Evolutionary conservation across 1,140 invertebrate genomes (phyloP).

Genomic region (Drosophila sp.): DNA sequence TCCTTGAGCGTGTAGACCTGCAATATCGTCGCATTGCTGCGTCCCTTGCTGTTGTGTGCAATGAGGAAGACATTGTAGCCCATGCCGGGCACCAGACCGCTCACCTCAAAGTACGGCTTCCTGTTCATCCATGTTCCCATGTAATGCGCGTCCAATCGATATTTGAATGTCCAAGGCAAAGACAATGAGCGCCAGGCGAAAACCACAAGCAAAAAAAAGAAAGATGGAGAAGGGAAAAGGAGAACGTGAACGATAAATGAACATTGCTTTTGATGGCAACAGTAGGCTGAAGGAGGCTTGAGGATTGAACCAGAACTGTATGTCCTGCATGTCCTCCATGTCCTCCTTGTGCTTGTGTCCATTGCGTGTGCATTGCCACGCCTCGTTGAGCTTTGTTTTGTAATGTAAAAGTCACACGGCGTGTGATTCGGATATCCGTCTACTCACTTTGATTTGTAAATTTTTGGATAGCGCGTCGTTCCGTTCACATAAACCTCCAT

Average conservation of each 20-base stretch:
- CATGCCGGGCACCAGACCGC: constrained; percentile 88
- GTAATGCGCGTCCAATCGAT: constrained; percentile 64
- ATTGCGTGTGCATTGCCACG: constrained; percentile 57
- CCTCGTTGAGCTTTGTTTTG: constrained; percentile 71
- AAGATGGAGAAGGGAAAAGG: constrained; percentile 25
- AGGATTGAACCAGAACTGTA: neutral
- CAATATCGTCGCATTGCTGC: constrained; percentile 87
- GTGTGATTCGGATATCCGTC: constrained; percentile 70
- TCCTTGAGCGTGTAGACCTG: constrained; percentile 90
- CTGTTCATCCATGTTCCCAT: constrained; percentile 55
- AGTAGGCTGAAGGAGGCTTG: constrained; percentile 10
- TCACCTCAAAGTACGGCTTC: constrained; percentile 87
- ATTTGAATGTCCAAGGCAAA: constrained; percentile 62
- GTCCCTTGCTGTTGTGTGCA: constrained; percentile 90
- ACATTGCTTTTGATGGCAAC: constrained; percentile 9
- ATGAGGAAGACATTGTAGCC: constrained; percentile 89
- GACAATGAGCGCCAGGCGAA: constrained; percentile 6
- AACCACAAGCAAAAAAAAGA: constrained; percentile 49
- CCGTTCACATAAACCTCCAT: constrained; percentile 87
- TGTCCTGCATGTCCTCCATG: neutral
- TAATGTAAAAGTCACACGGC: constrained; percentile 77
- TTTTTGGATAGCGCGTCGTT: constrained; percentile 79
- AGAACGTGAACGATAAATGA: constrained; percentile 57
- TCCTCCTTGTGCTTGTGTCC: neutral
- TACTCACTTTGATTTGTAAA: constrained; percentile 84